Evolutionary conservation across 2,113 vertebrate genomes (phyloP).

Genomic region (Cygnus atratus): DNA sequence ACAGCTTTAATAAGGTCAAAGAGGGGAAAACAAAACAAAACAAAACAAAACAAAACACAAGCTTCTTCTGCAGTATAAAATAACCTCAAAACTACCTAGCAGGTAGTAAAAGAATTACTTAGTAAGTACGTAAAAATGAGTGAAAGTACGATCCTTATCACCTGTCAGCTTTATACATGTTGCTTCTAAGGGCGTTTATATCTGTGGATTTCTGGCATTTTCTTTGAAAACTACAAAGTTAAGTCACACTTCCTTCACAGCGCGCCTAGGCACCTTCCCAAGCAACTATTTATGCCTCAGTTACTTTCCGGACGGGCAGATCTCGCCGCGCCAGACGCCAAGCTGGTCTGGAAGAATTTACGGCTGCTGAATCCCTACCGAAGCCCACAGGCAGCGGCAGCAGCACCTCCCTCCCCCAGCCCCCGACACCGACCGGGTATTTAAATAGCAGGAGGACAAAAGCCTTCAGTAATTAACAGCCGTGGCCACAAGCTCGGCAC

Average conservation of each 20-base stretch:
- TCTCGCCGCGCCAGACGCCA: background rate
- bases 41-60: background rate
- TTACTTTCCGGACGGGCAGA: accelerated
- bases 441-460: background rate
- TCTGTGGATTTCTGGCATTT: background rate
- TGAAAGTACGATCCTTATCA: background rate
- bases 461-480: accelerated
- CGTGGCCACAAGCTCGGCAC: background rate
- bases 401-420: background rate
- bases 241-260: background rate
- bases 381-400: background rate
- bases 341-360: background rate
- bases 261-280: background rate
- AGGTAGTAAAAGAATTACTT: background rate
- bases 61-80: background rate
- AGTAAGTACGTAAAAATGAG: background rate
- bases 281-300: background rate
- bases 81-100: background rate
- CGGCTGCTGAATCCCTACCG: accelerated
- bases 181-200: background rate
- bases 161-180: background rate
- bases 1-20: background rate
- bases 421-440: accelerated
- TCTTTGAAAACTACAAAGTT: background rate
- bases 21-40: background rate